These are phyloP conservation scores for Plectrocnemia conspersa DNA, from an alignment of 1,140 invertebrate genomes.

Conservation along the genomic window DNA sequence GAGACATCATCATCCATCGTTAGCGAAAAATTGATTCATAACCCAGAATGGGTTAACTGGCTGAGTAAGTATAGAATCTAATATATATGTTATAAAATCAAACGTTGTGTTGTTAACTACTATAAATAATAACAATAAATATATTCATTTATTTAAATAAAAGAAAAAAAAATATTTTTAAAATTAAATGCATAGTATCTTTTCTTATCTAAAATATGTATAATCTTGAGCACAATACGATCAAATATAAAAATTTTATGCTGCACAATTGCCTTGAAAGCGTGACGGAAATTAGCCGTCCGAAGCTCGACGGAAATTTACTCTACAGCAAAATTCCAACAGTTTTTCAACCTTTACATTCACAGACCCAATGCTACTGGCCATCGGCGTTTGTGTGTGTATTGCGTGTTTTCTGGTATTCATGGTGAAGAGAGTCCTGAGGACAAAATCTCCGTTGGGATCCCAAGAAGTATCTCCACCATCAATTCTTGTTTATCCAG, in stretches of 20 bases:
- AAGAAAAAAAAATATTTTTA: background rate
- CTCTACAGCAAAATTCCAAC: too few species aligned
- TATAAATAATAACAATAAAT: too few species aligned
- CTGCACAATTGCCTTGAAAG: too few species aligned
- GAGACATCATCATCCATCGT: conserved; percentile 18
- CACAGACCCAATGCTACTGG: conserved; percentile 24
- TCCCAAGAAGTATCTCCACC: conserved; percentile 26
- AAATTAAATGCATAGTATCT: too few species aligned
- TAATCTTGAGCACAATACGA: too few species aligned
- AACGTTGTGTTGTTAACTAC: too few species aligned
- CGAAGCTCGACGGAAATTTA: too few species aligned
- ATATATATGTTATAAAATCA: background rate
- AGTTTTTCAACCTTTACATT: too few species aligned
- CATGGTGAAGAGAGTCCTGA: conserved; percentile 18
- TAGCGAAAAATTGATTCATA: conserved; percentile 18
- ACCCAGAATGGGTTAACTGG: conserved; percentile 17
- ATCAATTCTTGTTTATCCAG: conserved; percentile 27
- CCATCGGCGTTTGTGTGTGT: conserved; percentile 3
- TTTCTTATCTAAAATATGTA: too few species aligned
- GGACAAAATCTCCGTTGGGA: conserved; percentile 17
- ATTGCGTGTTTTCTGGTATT: conserved; percentile 11
- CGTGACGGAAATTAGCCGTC: too few species aligned
- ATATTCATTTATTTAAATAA: background rate
- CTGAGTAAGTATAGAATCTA: conserved; percentile 10
- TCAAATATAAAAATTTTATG: too few species aligned